Evolutionary conservation across 2,888 invertebrate genomes (phyloP).

Genomic region (Cybosia mesomella): DNA sequence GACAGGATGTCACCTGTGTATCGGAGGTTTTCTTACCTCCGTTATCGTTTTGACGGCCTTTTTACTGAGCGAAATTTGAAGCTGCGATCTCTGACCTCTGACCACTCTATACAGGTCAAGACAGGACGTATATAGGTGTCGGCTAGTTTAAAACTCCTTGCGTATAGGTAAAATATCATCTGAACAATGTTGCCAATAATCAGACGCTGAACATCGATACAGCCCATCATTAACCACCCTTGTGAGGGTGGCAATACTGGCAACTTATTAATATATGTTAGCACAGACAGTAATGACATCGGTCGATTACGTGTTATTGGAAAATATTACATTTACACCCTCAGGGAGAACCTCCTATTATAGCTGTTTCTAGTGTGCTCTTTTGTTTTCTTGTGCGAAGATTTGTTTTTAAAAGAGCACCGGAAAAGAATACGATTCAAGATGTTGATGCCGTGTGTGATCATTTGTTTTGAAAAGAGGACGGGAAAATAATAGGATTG

Average conservation of each 20-base stretch:
- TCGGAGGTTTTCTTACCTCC: too few relatives aligned
- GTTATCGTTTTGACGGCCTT: too few relatives aligned
- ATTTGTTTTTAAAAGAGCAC: not conserved
- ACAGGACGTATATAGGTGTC: too few relatives aligned
- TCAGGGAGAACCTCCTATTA: conserved; percentile 36
- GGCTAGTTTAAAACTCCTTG: too few relatives aligned
- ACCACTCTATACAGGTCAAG: too few relatives aligned
- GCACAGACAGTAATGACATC: conserved; percentile 80
- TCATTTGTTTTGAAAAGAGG: not conserved
- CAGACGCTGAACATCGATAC: conserved; percentile 33
- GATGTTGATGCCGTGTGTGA: not conserved
- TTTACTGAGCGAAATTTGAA: too few relatives aligned
- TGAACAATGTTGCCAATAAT: conserved; percentile 19
- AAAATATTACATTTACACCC: conserved; percentile 75
- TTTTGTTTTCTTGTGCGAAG: conserved; percentile 4
- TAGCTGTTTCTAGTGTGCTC: not conserved
- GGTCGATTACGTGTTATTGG: conserved; percentile 83
- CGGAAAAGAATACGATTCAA: too few relatives aligned
- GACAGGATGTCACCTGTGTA: too few relatives aligned
- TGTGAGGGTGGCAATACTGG: conserved; percentile 60
- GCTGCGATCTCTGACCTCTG: too few relatives aligned
- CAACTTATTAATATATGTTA: conserved; percentile 83
- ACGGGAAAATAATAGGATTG: too few relatives aligned
- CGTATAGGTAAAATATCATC: too few relatives aligned
- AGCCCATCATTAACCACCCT: conserved; percentile 40